phyloP scores from a whole-genome alignment of 1,140 invertebrate species.

The Bursaphelenchus mucronatus region DNA sequence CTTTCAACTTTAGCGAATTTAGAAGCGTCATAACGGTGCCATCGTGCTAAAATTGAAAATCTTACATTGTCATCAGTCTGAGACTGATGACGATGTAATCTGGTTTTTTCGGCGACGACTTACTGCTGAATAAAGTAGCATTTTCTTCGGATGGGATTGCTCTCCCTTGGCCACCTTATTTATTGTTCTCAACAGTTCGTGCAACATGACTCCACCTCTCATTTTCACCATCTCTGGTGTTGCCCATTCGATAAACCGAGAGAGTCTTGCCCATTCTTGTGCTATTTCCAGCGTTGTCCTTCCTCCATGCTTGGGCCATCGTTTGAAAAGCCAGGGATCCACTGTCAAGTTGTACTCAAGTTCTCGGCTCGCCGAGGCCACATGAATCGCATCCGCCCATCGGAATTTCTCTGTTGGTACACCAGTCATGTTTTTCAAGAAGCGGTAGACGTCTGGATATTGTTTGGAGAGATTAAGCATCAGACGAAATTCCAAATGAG shows the following conservation, averaged over 20 bases:
- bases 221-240: slow-evolving; percentile 13
- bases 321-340: slow-evolving; percentile 21
- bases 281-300: slow-evolving; percentile 41
- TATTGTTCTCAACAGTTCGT: slow-evolving; percentile 26
- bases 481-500: slow-evolving; percentile 5
- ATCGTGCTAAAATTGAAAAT: slow-evolving; percentile 22
- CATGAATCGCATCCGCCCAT: not conserved
- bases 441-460: slow-evolving; percentile 24
- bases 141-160: slow-evolving; percentile 20
- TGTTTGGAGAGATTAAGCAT: slow-evolving; percentile 1
- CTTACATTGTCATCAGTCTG: slow-evolving; percentile 1
- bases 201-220: slow-evolving; percentile 29
- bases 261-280: slow-evolving; percentile 21
- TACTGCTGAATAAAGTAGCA: slow-evolving; percentile 45
- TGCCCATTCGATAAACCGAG: slow-evolving; percentile 30
- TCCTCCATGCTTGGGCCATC: slow-evolving; percentile 24
- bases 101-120: slow-evolving; percentile 13
- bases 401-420: not conserved
- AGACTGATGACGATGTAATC: slow-evolving; percentile 3
- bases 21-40: slow-evolving; percentile 20
- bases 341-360: slow-evolving; percentile 31
- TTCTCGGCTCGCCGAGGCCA: slow-evolving; percentile 18
- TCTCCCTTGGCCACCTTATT: slow-evolving; percentile 23
- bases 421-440: slow-evolving; percentile 24
- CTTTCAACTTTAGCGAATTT: slow-evolving; percentile 17